phyloP scores from a whole-genome alignment of 2,113 vertebrate genomes.

The Hydrolagus affinis region DNA sequence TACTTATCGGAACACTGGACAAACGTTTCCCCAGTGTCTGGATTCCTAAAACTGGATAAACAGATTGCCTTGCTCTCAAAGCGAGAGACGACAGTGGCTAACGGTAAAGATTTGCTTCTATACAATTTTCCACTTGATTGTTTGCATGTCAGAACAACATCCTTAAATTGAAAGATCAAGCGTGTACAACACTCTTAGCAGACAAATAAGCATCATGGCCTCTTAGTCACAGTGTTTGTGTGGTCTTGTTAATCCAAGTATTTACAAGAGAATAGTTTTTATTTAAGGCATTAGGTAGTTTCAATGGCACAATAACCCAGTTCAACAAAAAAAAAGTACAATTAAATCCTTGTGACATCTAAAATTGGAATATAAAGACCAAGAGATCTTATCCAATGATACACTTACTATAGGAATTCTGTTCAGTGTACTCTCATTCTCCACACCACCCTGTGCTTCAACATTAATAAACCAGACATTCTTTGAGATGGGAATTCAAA shows the following conservation, averaged over 20 bases:
- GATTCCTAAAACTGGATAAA: neutral
- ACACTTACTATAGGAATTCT: neutral
- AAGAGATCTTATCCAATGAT: neutral
- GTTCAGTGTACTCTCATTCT: neutral
- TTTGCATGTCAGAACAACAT: neutral
- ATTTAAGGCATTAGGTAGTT: conserved; percentile 17
- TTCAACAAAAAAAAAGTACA: neutral
- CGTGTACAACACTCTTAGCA: neutral
- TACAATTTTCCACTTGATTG: neutral
- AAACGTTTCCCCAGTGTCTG: neutral
- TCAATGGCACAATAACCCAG: neutral
- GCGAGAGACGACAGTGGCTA: neutral
- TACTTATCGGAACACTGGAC: neutral
- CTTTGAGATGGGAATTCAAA: neutral
- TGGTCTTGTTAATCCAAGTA: neutral
- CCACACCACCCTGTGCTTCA: neutral
- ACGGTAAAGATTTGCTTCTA: conserved; percentile 12
- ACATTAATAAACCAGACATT: neutral
- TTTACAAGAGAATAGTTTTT: neutral
- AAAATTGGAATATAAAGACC: neutral
- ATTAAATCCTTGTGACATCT: neutral
- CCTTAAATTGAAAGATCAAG: neutral
- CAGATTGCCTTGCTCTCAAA: neutral
- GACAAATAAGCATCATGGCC: neutral
- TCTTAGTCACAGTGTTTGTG: neutral